Evolutionary conservation across 1,140 invertebrate genomes (phyloP).

Genomic region (Drosophila parabipectinata): DNA sequence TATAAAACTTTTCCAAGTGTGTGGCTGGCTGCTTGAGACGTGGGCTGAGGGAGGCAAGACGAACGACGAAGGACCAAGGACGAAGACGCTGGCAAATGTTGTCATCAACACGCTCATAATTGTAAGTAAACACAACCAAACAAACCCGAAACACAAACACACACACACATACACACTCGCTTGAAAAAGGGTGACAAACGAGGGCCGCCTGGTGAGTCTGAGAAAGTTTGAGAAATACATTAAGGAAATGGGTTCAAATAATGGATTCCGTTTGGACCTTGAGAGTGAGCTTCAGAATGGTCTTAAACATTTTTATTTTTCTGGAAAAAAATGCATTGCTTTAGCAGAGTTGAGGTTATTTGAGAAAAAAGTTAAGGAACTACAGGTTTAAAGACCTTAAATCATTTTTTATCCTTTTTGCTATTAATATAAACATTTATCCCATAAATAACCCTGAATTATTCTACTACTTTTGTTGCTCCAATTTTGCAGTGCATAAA

Average conservation of each 20-base stretch:
- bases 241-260: constrained; percentile 16
- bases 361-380: background rate
- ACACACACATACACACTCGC: background rate
- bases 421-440: background rate
- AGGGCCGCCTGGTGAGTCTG: constrained; percentile 26
- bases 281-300: background rate
- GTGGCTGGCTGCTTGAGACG: constrained; percentile 66
- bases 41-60: constrained; percentile 37
- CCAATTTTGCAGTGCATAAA: constrained; percentile 15
- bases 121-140: constrained; percentile 79
- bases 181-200: constrained; percentile 13
- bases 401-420: background rate
- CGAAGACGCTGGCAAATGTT: constrained; percentile 37
- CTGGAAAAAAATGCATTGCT: background rate
- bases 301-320: background rate
- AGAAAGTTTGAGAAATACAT: constrained; percentile 14
- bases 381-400: background rate
- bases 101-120: constrained; percentile 80
- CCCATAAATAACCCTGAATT: background rate
- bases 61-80: constrained; percentile 40
- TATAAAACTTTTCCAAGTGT: constrained; percentile 54
- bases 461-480: background rate
- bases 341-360: background rate
- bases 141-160: constrained; percentile 34
- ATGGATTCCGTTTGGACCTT: constrained; percentile 3